Evolutionary conservation across 2,113 vertebrate genomes (phyloP), one percentile per base, ranked within the genome.

Genomic region (Tinamus guttatus): DNA sequence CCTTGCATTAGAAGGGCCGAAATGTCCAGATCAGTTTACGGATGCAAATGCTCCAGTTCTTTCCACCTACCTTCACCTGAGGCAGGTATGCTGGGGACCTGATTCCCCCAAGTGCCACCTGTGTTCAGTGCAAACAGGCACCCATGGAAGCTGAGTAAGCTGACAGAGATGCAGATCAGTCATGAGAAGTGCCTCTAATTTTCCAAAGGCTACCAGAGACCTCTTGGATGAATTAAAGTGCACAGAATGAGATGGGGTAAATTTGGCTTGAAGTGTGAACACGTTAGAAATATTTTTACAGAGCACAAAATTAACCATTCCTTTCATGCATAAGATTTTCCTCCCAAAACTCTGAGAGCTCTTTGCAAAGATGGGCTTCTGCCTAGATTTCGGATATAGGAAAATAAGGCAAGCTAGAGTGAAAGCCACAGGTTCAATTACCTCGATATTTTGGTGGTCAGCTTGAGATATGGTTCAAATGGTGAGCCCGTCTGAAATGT

Each of bases 131-230:
- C 18, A 34, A 30, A 27, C 0, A n/a, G 14, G 18, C 38, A 62
- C 32, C 4, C 0, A 0, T 4, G 82, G 52, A 38, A 80, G 16
- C 4, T 4, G 64, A 54, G 20, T 15, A 65, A 70, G 1, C 11
- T 52, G 45, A 22, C 12, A 51, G 54, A 41, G 41, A 11, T 54
- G 24, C 30, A 56, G 71, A 52, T 47, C 9, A 28, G 32, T 59
- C 6, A 0, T 27, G 63, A 63, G 34, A 80, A 77, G 16, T 32
- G 7, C n/a, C 40, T 49, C 20, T 74, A 30, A 36, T 91, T 88
- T 93, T 75, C 54, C 68, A 40, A 32, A 58, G 49, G 14, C 38
- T 81, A 28, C 34, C 58, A 81, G 2, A 1, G 2, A 10, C 1
- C 0, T 65, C 78, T 65, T 49, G 79, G 36, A 85, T 59, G 5